phyloP scores from a whole-genome alignment of 1,140 invertebrate species.

The Drosophila lacteicornis region DNA sequence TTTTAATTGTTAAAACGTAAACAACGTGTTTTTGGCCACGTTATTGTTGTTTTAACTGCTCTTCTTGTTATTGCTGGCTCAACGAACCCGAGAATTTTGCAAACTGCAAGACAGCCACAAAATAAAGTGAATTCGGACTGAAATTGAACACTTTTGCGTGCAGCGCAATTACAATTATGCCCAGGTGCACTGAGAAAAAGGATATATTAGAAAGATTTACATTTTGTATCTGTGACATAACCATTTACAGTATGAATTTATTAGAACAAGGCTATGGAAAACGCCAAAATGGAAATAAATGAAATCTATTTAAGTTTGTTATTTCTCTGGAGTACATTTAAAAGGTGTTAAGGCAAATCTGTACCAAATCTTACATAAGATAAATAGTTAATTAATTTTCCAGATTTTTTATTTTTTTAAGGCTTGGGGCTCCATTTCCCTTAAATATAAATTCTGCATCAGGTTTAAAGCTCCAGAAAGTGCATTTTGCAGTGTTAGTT shows the following conservation, averaged over 20 bases:
- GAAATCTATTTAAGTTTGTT: too few relatives aligned
- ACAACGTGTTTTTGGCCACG: constrained; percentile 67
- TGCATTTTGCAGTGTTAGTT: neutral
- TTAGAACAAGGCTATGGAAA: neutral
- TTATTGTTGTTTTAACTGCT: constrained; percentile 17
- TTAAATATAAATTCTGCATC: too few relatives aligned
- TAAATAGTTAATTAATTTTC: too few relatives aligned
- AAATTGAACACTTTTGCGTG: constrained; percentile 56
- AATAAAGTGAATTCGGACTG: constrained; percentile 43
- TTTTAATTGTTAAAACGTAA: constrained; percentile 73
- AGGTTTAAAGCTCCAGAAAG: too few relatives aligned
- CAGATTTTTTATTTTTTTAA: too few relatives aligned
- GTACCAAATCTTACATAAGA: too few relatives aligned
- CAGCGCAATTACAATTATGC: constrained; percentile 52
- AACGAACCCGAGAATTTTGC: constrained; percentile 52
- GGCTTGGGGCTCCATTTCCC: too few relatives aligned
- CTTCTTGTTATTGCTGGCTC: constrained; percentile 28
- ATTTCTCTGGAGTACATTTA: too few relatives aligned
- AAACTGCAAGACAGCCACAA: constrained; percentile 68
- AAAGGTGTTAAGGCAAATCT: too few relatives aligned
- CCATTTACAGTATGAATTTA: neutral
- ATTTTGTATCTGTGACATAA: neutral
- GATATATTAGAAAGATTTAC: neutral
- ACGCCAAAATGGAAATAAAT: too few relatives aligned
- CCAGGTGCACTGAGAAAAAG: constrained; percentile 15